Percentiles rank a stretch among this genome's conserved stretches.
These are phyloP conservation scores for Drosophila vallismaia DNA, from an alignment of 2,888 invertebrate genomes.

Conservation along the genomic window DNA sequence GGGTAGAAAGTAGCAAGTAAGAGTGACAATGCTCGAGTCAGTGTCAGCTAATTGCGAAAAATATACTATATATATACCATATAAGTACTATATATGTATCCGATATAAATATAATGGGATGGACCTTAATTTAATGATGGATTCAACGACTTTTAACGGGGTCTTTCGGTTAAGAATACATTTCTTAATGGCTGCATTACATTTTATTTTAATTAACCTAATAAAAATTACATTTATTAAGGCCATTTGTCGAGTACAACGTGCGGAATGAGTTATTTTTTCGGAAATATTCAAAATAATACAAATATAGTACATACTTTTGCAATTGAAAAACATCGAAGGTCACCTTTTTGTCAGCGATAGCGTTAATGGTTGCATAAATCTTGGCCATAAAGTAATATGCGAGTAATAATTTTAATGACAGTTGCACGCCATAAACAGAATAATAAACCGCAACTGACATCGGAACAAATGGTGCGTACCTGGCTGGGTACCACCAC, in stretches of 20 bases:
- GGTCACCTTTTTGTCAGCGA: constrained; percentile 12
- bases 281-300: background rate
- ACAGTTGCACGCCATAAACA: constrained; percentile 64
- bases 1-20: constrained; percentile 9
- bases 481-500: constrained; percentile 20
- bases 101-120: background rate
- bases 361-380: constrained; percentile 5
- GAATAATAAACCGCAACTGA: constrained; percentile 23
- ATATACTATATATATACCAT: background rate
- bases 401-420: constrained; percentile 46
- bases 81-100: background rate
- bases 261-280: background rate
- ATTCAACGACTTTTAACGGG: too few relatives aligned
- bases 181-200: too few relatives aligned
- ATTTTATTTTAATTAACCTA: too few relatives aligned
- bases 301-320: background rate
- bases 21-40: constrained; percentile 34
- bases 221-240: too few relatives aligned
- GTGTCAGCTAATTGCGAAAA: constrained; percentile 57
- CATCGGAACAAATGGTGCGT: constrained; percentile 28
- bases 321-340: background rate
- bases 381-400: constrained; percentile 53
- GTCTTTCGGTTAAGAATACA: too few relatives aligned
- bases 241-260: too few relatives aligned
- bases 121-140: background rate